Evolutionary conservation across 2,797 vertebrate species (phyloP).

Genomic region (Tadarida brasiliensis): DNA sequence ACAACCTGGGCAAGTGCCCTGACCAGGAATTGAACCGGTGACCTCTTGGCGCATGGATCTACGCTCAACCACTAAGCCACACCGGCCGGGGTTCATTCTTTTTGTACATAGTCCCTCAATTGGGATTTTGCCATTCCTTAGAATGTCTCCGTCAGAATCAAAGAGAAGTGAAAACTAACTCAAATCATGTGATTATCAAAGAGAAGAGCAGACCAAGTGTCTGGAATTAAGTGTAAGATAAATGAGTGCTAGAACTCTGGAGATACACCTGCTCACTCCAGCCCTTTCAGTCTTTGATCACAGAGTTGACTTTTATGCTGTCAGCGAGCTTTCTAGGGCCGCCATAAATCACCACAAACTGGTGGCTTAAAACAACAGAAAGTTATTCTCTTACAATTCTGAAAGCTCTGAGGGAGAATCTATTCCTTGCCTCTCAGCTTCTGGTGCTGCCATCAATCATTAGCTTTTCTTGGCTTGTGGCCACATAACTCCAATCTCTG

Average conservation of each 20-base stretch:
- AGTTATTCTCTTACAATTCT: not conserved
- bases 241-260: accelerated
- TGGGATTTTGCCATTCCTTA: not conserved
- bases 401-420: too few relatives aligned
- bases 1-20: too few relatives aligned
- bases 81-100: not conserved
- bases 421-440: not conserved
- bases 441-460: not conserved
- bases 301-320: not conserved
- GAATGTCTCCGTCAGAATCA: not conserved
- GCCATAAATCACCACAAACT: not conserved
- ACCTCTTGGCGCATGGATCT: too few relatives aligned
- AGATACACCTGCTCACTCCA: too few relatives aligned
- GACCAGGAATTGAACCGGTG: too few relatives aligned
- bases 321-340: not conserved
- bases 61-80: too few relatives aligned
- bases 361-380: not conserved
- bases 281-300: not conserved
- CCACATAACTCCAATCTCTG: not conserved
- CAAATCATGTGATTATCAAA: not conserved
- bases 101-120: too few relatives aligned
- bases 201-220: too few relatives aligned
- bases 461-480: not conserved
- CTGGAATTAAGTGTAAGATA: not conserved
- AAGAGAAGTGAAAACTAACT: not conserved